A percentile compares a stretch with the other conserved stretches of the same genome.
Evolutionary conservation across 2,888 invertebrate genomes (phyloP).

Genomic region (Thalpophila matura): DNA sequence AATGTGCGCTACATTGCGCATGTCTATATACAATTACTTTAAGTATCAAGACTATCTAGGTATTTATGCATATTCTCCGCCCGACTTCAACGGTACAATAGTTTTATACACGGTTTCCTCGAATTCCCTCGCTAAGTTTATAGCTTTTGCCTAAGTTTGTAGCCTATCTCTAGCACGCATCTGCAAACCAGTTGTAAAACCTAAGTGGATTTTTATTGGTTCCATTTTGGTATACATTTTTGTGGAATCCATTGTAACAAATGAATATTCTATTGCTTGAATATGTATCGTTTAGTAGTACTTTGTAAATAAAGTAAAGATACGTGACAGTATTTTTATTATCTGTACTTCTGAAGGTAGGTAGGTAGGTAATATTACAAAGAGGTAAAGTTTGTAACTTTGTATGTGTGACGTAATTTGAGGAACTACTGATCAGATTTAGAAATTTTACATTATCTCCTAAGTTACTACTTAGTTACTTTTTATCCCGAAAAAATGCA

Average conservation of each 20-base stretch:
- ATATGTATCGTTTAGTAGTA: background rate
- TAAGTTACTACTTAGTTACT: too few species aligned
- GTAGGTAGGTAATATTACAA: too few species aligned
- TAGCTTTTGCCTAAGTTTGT: constrained; percentile 33
- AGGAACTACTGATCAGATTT: too few species aligned
- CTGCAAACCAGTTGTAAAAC: constrained; percentile 52
- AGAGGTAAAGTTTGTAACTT: too few species aligned
- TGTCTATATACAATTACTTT: too few species aligned
- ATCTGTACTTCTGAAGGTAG: too few species aligned
- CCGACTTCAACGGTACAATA: constrained; percentile 28
- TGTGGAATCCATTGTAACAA: constrained; percentile 5
- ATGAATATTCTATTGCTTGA: background rate
- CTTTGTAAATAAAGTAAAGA: background rate
- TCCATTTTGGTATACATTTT: constrained; percentile 24
- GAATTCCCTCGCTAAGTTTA: constrained; percentile 46
- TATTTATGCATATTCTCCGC: background rate
- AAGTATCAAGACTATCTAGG: too few species aligned
- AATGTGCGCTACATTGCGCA: too few species aligned
- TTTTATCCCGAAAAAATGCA: too few species aligned
- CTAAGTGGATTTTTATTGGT: constrained; percentile 47
- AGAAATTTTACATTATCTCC: too few species aligned
- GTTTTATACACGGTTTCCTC: constrained; percentile 36
- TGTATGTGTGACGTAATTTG: too few species aligned
- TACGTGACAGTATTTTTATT: too few species aligned
- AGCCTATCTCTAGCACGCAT: constrained; percentile 48